Percentiles rank a stretch among this genome's conserved stretches.
These are phyloP conservation scores for Pyxicephalus adspersus DNA, from an alignment of 2,113 vertebrate genomes.

Conservation along the genomic window DNA sequence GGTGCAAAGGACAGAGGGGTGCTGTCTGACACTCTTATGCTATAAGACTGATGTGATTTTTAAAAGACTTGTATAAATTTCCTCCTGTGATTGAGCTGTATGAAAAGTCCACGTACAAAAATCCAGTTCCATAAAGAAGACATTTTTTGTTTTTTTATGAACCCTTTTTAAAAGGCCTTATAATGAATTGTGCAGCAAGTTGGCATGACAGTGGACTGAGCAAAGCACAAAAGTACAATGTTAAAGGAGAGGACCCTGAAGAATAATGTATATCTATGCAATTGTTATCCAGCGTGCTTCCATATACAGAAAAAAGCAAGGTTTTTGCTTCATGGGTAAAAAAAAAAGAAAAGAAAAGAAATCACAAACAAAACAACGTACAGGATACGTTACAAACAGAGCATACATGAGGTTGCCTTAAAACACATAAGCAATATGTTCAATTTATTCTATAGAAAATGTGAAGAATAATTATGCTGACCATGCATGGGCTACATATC, in stretches of 20 bases:
- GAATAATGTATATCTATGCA: conserved; percentile 3
- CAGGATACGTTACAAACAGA: neutral
- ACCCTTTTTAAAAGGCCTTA: conserved; percentile 22
- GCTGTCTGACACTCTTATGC: conserved; percentile 41
- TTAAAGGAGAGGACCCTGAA: conserved; percentile 15
- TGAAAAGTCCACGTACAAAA: conserved; percentile 31
- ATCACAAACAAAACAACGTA: neutral
- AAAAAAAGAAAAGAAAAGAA: neutral
- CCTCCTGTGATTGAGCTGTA: conserved; percentile 35
- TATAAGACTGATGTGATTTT: conserved; percentile 44
- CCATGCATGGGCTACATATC: no score
- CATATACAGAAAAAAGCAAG: neutral
- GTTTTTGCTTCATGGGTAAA: neutral
- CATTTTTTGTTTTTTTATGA: conserved; percentile 30
- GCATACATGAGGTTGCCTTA: conserved; percentile 15
- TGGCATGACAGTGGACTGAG: conserved; percentile 1
- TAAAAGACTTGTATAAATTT: conserved; percentile 36
- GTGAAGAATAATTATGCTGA: neutral
- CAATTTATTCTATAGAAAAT: neutral
- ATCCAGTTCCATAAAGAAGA: conserved; percentile 7
- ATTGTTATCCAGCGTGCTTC: neutral
- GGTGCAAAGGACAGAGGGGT: conserved; percentile 25
- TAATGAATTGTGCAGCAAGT: conserved; percentile 5
- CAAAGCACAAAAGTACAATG: conserved; percentile 6
- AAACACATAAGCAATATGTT: neutral